These are phyloP conservation scores for Pangasianodon hypophthalmus DNA, from an alignment of 2,113 vertebrate species.

Conservation along the genomic window DNA sequence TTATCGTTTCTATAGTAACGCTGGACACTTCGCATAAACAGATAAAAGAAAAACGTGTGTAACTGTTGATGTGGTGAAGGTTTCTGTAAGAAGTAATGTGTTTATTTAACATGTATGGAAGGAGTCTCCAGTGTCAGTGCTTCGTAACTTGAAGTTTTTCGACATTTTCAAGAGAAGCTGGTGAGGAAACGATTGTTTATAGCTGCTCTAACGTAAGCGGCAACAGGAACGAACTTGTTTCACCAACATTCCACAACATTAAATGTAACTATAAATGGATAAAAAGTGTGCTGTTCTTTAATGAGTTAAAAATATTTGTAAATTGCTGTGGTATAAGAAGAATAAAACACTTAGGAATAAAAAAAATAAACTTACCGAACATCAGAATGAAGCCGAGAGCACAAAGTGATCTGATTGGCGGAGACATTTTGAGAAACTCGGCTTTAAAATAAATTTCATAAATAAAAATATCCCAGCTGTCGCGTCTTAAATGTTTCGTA, in stretches of 20 bases:
- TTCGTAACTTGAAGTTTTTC: not conserved
- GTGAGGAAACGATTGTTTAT: not conserved
- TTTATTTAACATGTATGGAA: not conserved
- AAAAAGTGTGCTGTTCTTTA: not conserved
- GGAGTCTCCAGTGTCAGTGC: not conserved
- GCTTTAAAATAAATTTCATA: not conserved
- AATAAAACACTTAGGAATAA: not conserved
- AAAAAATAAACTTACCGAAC: constrained; percentile 63
- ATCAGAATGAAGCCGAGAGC: constrained; percentile 57
- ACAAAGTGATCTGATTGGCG: constrained; percentile 43
- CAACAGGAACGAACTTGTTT: not conserved
- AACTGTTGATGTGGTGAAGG: not conserved
- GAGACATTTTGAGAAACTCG: constrained; percentile 21
- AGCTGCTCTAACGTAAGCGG: not conserved
- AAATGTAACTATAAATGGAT: not conserved
- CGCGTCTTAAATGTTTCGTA: not conserved
- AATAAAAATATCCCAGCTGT: not conserved
- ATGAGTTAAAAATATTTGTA: not conserved
- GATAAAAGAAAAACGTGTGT: not conserved
- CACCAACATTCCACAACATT: not conserved
- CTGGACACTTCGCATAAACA: not conserved
- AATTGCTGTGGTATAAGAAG: not conserved
- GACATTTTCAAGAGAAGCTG: not conserved
- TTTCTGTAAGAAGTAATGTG: not conserved
- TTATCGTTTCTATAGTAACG: not conserved